Percentiles rank a stretch among this genome's conserved stretches.
Conservation (phyloP, 2,113 vertebrate genomes). For the Pituophis catenifer region DNA sequence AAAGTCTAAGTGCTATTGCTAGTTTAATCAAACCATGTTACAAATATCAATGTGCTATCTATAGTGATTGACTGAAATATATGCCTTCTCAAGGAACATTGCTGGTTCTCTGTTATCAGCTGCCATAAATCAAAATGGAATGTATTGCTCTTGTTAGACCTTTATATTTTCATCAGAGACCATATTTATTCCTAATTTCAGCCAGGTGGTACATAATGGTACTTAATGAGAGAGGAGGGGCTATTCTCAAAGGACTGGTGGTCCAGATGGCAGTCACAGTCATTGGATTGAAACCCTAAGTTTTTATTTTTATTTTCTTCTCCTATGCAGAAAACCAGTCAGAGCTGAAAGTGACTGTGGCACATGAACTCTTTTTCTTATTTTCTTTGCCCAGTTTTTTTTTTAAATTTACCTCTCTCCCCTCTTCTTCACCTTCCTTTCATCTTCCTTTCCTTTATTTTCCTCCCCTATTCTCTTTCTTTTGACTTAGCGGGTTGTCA, state of each 20-base stretch:
- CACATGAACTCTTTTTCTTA: not conserved
- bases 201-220: not conserved
- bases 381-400: not conserved
- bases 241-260: not conserved
- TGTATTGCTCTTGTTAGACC: not conserved
- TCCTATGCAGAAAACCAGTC: not conserved
- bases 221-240: not conserved
- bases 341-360: not conserved
- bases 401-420: not conserved
- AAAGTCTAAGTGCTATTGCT: too few relatives aligned
- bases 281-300: not conserved
- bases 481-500: not conserved
- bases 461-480: not conserved
- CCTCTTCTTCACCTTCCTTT: not conserved
- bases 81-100: not conserved
- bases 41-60: not conserved
- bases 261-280: not conserved
- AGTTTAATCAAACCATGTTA: not conserved
- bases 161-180: not conserved
- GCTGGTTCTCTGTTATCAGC: not conserved
- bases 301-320: not conserved
- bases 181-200: not conserved
- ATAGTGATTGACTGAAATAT: slow-evolving; percentile 1
- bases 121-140: not conserved
- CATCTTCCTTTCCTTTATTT: not conserved